Base-by-base conservation (phyloP, 2,797 vertebrate species). In the Smutsia gigantea region DNA sequence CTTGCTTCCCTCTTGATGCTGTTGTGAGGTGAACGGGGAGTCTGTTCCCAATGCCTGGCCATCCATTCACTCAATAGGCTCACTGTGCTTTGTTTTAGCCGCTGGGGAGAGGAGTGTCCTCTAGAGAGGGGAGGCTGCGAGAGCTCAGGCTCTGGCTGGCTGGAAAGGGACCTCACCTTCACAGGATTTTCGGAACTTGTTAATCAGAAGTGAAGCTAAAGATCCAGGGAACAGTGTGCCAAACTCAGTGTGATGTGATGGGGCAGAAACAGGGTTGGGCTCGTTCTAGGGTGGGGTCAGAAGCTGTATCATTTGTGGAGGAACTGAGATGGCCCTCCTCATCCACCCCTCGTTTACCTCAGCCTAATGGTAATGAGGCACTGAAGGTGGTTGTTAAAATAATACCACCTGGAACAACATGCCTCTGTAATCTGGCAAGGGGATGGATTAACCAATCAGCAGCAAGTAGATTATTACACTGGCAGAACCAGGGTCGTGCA, bases 1-100 rank as follows among this genome's bases (percentile, higher is more conserved):
- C 57, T 55, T 10, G 11, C 57, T 74, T 55, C 42, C 27, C 61
- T 71, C 61, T 83, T 39, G 31, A 51, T 86, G 74, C 31, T 3
- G 0, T 4, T 1, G 7, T 0, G 0, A 39, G 23, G 15, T 27
- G n/a, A 86, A 64, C 42, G 0, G 0, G 18, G n/a, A 13, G 5
- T 68, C 34, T 0, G 0, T 15, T 55, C 29, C 37, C 53, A 55
- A 39, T 13, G 15, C 27, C 11, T 18, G 51, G 78, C 68, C 23
- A 2, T 46, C 71, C 53, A 19, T n/a, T 77, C 37, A 51, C 12
- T 11, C 31, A 0, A 12, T 42, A 42, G 64, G 59, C 21, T 93
- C 25, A 6, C 5, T 39, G 59, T 59, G 75, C 59, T 25, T 25
- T 42, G 46, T 34, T 39, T 78, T 84, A 7, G 17, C 25, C 12